Base-by-base conservation (phyloP, 2,797 vertebrate species). In the Coracias cyanogaster region DNA sequence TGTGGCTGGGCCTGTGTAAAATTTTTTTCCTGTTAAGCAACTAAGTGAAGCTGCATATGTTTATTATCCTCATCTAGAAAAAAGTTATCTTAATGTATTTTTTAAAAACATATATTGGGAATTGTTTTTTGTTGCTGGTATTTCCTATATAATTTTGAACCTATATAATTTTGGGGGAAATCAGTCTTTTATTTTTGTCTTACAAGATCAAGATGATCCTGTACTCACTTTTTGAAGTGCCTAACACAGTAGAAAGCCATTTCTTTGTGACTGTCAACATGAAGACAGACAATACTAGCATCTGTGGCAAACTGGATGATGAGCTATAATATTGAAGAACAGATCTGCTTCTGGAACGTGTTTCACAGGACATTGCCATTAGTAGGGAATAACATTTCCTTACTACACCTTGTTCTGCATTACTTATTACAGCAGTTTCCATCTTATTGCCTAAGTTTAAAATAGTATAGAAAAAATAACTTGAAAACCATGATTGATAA, bases 401-500 rank as follows among this genome's bases (percentile, higher is more conserved):
- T 66, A 8, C 31, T n/a, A 3, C 9, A 31, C 15, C 8, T 19
- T 84, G 35, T 82, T 84, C 49, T 8, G 1, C 39, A 51, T 35
- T 52, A 33, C 9, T 73, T 93, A 52, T 78, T 77, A 46, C 35
- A 78, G 48, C 1, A 0, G n/a, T 66, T 82, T 15, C 49, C 21
- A 28, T 79, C 21, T 60, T 71, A 43, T 39, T 67, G 29, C 35
- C 45, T 24, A n/a, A 60, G 19, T 67, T 77, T 61, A 39, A 91
- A 61, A 31, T 16, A 28, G 41, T 28, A n/a, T 8, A 76, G 37
- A 60, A 93, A 84, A 15, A 43, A 43, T 39, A 79, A 15, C 71
- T 82, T 87, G 60, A 72, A 86, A 84, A 73, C 43, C 57, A 37
- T 89, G 79, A 67, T 54, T 78, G 82, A 89, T 92, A 88, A 92